Conservation (phyloP, 2,113 vertebrate species). For the Coryphaenoides rupestris region DNA sequence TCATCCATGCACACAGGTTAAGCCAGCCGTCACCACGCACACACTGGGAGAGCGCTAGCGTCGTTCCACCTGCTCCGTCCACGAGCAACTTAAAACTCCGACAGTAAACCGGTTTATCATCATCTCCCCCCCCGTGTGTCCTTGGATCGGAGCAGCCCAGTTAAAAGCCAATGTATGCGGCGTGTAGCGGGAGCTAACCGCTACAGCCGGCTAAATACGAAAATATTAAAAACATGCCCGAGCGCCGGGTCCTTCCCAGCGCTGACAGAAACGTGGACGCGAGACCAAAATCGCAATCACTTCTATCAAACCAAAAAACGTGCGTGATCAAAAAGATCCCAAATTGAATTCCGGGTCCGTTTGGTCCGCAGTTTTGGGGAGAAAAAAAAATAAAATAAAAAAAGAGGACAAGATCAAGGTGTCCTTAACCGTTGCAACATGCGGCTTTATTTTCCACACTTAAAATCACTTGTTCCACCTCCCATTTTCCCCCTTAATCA, state of each 20-base stretch:
- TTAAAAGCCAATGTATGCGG: no score
- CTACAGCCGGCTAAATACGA: not conserved
- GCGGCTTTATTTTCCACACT: constrained; percentile 29
- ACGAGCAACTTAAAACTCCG: no score
- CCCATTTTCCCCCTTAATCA: constrained; percentile 18
- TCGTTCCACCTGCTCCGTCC: no score
- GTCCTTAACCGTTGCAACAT: constrained; percentile 18
- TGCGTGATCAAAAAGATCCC: constrained; percentile 36
- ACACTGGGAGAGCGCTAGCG: no score
- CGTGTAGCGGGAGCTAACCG: no score
- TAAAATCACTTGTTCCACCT: constrained; percentile 14
- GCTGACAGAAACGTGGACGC: constrained; percentile 13
- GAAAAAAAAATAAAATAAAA: not conserved
- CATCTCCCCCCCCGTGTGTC: no score
- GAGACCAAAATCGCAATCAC: constrained; percentile 12
- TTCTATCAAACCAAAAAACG: constrained; percentile 17
- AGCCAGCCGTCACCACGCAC: no score
- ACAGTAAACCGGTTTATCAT: no score
- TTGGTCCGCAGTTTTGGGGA: constrained; percentile 6
- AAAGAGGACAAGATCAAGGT: constrained; percentile 26
- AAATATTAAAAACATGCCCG: not conserved
- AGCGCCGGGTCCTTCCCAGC: constrained; percentile 4
- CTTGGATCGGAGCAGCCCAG: no score
- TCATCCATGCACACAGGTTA: no score
- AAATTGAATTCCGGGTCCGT: constrained; percentile 16